These are phyloP conservation scores for Andricus grossulariae DNA, from an alignment of 1,140 invertebrate species.

Conservation along the genomic window DNA sequence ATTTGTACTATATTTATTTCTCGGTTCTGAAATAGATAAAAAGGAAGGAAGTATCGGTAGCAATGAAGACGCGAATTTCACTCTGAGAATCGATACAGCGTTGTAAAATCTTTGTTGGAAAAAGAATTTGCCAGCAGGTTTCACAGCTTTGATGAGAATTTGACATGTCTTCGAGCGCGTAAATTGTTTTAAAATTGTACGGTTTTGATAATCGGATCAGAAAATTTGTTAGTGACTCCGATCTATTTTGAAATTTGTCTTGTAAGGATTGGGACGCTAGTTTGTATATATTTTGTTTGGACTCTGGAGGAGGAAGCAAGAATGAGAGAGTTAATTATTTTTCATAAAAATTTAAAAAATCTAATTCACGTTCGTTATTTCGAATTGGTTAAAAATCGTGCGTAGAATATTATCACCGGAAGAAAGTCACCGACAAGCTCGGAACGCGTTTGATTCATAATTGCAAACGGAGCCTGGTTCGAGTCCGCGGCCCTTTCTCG, in stretches of 20 bases:
- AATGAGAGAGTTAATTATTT: background rate
- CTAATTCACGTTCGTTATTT: constrained; percentile 20
- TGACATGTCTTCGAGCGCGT: background rate
- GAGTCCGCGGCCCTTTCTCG: constrained; percentile 1
- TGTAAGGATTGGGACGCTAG: background rate
- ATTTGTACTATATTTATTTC: constrained; percentile 14
- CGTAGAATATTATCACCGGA: background rate
- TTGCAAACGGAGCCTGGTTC: constrained; percentile 14
- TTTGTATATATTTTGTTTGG: constrained; percentile 7
- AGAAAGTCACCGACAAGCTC: constrained; percentile 16
- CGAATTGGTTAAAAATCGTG: constrained; percentile 20
- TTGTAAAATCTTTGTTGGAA: constrained; percentile 7
- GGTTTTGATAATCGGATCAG: too few species aligned
- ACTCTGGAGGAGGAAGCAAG: background rate
- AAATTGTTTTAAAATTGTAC: background rate
- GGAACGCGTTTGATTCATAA: constrained; percentile 18
- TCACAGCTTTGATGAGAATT: constrained; percentile 19
- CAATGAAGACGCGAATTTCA: constrained; percentile 13
- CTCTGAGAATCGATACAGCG: constrained; percentile 9
- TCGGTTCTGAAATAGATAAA: background rate
- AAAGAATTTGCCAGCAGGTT: constrained; percentile 13
- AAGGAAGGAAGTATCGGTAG: constrained; percentile 24
- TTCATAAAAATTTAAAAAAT: background rate
- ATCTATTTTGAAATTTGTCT: too few species aligned
- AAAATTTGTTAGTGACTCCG: too few species aligned